A percentile compares a stretch with the other conserved stretches of the same genome.
Evolutionary conservation across 2,888 invertebrate species (phyloP).

Genomic region (Synergus itoensis): DNA sequence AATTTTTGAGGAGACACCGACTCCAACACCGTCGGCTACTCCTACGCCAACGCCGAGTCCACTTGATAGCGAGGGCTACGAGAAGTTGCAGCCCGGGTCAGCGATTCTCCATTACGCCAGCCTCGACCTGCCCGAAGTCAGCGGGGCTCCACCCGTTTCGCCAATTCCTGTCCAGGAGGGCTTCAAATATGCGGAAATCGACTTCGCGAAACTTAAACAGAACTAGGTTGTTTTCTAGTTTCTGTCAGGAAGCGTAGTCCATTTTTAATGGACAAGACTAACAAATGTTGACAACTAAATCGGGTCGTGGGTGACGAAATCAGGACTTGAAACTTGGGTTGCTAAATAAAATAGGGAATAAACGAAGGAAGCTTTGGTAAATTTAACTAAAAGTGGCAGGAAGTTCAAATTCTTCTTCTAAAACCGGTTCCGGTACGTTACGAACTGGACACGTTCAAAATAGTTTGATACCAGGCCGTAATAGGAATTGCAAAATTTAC

Average conservation of each 20-base stretch:
- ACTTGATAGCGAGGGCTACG: slow-evolving; percentile 78
- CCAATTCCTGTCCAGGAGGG: slow-evolving; percentile 75
- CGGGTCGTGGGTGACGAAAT: slow-evolving; percentile 29
- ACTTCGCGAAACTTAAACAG: slow-evolving; percentile 83
- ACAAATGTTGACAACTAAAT: neutral
- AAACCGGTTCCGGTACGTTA: neutral
- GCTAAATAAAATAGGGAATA: neutral
- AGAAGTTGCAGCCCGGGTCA: slow-evolving; percentile 67
- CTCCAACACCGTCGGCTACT: slow-evolving; percentile 61
- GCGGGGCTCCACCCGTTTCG: slow-evolving; percentile 72
- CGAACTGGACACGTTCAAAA: neutral
- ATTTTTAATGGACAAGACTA: slow-evolving; percentile 1
- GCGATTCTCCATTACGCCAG: slow-evolving; percentile 83
- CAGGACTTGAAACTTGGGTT: neutral
- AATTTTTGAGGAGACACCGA: slow-evolving; percentile 65
- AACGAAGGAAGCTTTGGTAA: neutral
- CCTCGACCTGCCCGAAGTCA: slow-evolving; percentile 80
- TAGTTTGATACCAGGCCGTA: neutral
- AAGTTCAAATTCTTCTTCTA: neutral
- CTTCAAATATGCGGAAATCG: slow-evolving; percentile 89
- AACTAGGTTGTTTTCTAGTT: slow-evolving; percentile 59
- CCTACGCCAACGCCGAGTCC: slow-evolving; percentile 76
- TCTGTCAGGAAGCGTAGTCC: slow-evolving; percentile 24
- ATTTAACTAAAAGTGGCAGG: neutral
- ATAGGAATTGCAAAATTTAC: neutral